These are phyloP conservation scores for Sarcophaga variegata DNA, from an alignment of 2,888 invertebrate genomes.

Conservation along the genomic window DNA sequence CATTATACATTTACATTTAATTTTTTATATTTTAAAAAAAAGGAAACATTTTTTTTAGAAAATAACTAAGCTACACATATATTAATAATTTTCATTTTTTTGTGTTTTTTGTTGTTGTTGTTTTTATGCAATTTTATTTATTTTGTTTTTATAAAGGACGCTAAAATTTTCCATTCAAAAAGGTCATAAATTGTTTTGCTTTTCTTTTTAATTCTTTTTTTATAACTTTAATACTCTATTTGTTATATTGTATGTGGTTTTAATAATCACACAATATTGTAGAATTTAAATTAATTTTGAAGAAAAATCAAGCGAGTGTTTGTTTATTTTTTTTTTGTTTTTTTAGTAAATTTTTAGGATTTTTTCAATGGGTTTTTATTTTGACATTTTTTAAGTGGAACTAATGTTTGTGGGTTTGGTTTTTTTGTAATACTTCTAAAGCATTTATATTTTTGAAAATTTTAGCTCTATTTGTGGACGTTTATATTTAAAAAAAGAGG, in stretches of 20 bases:
- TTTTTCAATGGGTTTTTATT: constrained; percentile 20
- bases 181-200: constrained; percentile 62
- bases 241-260: constrained; percentile 18
- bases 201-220: constrained; percentile 38
- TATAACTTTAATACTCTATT: background rate
- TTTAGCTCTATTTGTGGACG: constrained; percentile 67
- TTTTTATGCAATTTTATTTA: constrained; percentile 49
- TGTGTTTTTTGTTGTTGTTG: constrained; percentile 16
- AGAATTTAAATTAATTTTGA: constrained; percentile 26
- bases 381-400: constrained; percentile 57
- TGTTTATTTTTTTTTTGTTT: constrained; percentile 51
- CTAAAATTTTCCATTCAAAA: constrained; percentile 70
- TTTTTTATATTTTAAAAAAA: background rate
- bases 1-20: background rate
- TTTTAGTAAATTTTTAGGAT: constrained; percentile 30
- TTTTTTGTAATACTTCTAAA: constrained; percentile 64
- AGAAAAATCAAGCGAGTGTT: constrained; percentile 65
- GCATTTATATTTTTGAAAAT: constrained; percentile 54
- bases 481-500: constrained; percentile 58
- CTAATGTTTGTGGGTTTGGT: constrained; percentile 44
- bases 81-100: constrained; percentile 22
- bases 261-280: constrained; percentile 9
- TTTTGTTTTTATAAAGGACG: constrained; percentile 59
- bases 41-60: constrained; percentile 23
- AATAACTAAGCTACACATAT: constrained; percentile 64